These are phyloP conservation scores for Hoplias malabaricus DNA, from an alignment of 2,113 vertebrate genomes.

Conservation along the genomic window DNA sequence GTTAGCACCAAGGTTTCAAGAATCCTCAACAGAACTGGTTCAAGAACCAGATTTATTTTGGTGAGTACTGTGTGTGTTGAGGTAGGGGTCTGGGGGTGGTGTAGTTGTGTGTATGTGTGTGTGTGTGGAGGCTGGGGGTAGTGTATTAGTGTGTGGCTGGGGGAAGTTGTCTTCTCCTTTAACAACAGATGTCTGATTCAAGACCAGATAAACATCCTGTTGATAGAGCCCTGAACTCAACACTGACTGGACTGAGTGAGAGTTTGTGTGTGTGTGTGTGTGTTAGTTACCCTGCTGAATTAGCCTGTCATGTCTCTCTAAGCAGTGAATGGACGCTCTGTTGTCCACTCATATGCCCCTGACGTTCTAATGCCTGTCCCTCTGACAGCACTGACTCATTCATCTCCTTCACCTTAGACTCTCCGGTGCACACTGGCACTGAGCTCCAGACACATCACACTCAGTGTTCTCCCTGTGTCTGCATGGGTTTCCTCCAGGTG, in stretches of 20 bases:
- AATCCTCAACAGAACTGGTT: too few relatives aligned
- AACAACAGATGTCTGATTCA: conserved; percentile 8
- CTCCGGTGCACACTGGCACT: conserved; percentile 2
- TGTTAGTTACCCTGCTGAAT: conserved; percentile 22
- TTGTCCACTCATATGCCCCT: conserved; percentile 12
- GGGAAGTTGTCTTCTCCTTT: conserved; percentile 2
- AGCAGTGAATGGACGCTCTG: conserved; percentile 40
- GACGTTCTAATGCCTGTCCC: conserved; percentile 22
- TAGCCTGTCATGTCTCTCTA: conserved; percentile 36
- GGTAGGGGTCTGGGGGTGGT: too few relatives aligned
- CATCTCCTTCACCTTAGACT: conserved; percentile 13
- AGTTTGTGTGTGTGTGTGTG: conserved; percentile 22
- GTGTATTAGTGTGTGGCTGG: conserved; percentile 7
- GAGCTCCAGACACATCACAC: too few relatives aligned
- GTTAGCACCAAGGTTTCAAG: too few relatives aligned
- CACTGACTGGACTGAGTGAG: conserved; percentile 22
- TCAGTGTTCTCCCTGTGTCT: too few relatives aligned
- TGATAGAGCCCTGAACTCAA: conserved; percentile 41
- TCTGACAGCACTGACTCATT: conserved; percentile 4
- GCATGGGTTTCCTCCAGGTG: too few relatives aligned
- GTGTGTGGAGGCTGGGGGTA: too few relatives aligned
- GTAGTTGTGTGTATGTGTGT: too few relatives aligned
- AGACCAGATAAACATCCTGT: conserved; percentile 42
- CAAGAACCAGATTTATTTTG: too few relatives aligned
- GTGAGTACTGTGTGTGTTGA: too few relatives aligned